Base-by-base conservation (phyloP, 2,113 vertebrate species). In the Eurypyga helias region DNA sequence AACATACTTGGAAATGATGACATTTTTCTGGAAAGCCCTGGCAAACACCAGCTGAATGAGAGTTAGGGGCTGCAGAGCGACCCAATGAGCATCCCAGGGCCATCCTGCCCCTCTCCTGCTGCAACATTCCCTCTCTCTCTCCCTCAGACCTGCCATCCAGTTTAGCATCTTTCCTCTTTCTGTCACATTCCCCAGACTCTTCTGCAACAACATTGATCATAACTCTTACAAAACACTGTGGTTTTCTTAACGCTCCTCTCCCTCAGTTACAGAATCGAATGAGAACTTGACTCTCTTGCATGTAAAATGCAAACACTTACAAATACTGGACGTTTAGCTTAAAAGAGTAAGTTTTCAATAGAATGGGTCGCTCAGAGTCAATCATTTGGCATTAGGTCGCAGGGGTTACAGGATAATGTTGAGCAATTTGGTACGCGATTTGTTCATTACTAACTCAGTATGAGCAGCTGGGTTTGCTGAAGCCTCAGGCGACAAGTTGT, bases 1-100 rank as follows among this genome's bases (percentile, higher is more conserved):
- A 5, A 98, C 70, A 26, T 98, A 98, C 81, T 98, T 98, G 60
- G 97, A 97, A 92, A 98, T 66, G 48, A 98, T 98, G 93, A 98
- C 98, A 28, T 98, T 96, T 89, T 98, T 98, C 58, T 96, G 91
- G 54, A 83, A 79, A 26, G 62, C 51, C 98, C 98, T 98, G 91
- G 49, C 24, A 95, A 33, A 73, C 16, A 82, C 17, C 49, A 78
- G 6, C 17, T 20, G 1, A 72, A 26, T 58, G 13, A 25, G 43
- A 75, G 25, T 69, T 20, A 69, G 67, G 15, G 64, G 48, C 14
- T 33, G 64, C 62, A 48, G 18, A 78, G 36, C 3, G 10, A 79
- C 26, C 4, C 25, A 51, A 52, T 7, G 43, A 54, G 49, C 38
- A 33, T 23, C 19, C 9, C 4, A 20, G 49, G 15, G 8, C 29